Evolutionary conservation across 1,140 invertebrate species (phyloP).

Genomic region (Oscheius sp.): DNA sequence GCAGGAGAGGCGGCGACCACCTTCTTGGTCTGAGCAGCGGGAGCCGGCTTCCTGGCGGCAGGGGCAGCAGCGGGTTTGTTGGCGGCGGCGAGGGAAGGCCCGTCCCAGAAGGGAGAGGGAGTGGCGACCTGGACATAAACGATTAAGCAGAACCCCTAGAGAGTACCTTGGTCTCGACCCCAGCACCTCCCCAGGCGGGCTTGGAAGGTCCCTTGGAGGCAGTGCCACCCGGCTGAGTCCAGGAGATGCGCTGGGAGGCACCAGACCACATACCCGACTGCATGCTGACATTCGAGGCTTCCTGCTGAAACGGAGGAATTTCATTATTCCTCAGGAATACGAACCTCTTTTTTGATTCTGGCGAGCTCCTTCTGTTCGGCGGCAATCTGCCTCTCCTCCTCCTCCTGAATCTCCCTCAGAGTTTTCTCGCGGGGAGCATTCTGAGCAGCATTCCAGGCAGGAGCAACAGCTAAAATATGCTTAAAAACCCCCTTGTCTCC

Average conservation of each 20-base stretch:
- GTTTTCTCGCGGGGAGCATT: neutral
- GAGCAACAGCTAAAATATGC: neutral
- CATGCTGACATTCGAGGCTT: neutral
- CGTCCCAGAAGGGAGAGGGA: neutral
- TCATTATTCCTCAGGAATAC: neutral
- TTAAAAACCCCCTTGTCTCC: neutral
- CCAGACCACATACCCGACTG: conserved; percentile 6
- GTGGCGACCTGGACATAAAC: neutral
- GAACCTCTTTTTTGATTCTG: conserved; percentile 12
- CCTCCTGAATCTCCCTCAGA: conserved; percentile 21
- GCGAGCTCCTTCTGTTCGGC: conserved; percentile 1
- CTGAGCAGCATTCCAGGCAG: neutral
- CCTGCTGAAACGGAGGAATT: neutral
- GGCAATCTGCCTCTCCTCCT: conserved; percentile 11
- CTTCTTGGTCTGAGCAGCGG: conserved; percentile 4
- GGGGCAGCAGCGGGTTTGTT: neutral
- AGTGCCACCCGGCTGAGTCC: neutral
- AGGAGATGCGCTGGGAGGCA: conserved; percentile 5
- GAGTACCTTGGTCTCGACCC: neutral
- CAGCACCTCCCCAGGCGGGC: conserved; percentile 23
- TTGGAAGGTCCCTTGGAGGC: neutral
- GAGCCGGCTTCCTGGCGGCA: neutral
- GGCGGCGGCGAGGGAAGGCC: conserved; percentile 10
- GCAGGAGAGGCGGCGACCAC: neutral
- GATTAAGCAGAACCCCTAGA: too few relatives aligned